Evolutionary conservation across 2,113 vertebrate species (phyloP).

Genomic region (Hystrix cristata): DNA sequence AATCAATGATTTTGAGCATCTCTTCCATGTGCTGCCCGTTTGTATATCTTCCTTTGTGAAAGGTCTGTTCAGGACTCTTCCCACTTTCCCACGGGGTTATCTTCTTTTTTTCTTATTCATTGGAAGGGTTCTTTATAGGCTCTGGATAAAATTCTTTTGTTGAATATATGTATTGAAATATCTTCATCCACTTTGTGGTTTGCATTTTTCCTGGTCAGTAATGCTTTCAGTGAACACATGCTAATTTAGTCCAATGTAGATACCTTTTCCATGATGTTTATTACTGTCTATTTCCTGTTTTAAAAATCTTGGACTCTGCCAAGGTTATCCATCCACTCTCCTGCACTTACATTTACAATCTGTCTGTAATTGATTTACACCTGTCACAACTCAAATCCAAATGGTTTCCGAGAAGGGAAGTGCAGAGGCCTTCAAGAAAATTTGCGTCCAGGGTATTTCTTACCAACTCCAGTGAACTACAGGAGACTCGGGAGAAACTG

Average conservation of each 20-base stretch:
- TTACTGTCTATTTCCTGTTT: slow-evolving; percentile 22
- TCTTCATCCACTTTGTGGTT: background rate
- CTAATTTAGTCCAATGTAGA: background rate
- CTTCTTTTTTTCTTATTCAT: background rate
- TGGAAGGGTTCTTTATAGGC: slow-evolving; percentile 5
- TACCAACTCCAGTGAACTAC: slow-evolving; percentile 6
- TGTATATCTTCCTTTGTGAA: background rate
- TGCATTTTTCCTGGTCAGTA: background rate
- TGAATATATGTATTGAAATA: background rate
- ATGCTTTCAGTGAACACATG: background rate
- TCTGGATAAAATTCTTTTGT: background rate
- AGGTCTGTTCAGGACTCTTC: background rate
- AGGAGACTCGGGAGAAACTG: slow-evolving; percentile 4
- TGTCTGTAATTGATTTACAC: slow-evolving; percentile 30
- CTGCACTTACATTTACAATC: background rate
- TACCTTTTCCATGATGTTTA: slow-evolving; percentile 29
- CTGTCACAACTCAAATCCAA: background rate
- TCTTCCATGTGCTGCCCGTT: background rate
- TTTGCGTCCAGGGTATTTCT: slow-evolving; percentile 31
- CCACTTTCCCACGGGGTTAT: background rate
- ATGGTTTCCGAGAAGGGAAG: background rate
- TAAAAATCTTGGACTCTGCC: background rate
- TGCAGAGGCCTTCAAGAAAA: background rate
- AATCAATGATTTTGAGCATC: background rate
- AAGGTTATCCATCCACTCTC: background rate